Evolutionary conservation across 2,797 vertebrate genomes (phyloP).

Genomic region (Halcyon badia): DNA sequence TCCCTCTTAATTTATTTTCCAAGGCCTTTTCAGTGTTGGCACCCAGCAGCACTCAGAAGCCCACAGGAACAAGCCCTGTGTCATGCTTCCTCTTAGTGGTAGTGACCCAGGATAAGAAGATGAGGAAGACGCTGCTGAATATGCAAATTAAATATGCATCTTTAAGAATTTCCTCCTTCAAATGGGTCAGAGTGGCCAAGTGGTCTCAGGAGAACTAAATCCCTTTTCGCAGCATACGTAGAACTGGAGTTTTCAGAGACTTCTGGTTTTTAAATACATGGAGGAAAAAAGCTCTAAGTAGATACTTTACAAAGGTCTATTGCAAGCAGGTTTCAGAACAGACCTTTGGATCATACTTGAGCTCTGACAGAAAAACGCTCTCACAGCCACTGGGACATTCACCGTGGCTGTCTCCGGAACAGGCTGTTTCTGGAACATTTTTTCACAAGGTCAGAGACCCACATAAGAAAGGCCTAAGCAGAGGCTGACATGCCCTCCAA

Average conservation of each 20-base stretch:
- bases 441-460: accelerated
- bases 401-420: not conserved
- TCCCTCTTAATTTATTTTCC: not conserved
- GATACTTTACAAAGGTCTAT: not conserved
- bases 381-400: not conserved
- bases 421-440: not conserved
- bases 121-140: not conserved
- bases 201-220: not conserved
- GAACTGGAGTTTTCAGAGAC: not conserved
- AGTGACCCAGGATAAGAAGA: not conserved
- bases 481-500: not conserved
- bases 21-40: not conserved
- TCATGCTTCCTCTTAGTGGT: not conserved
- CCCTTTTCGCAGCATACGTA: not conserved
- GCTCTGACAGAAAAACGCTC: not conserved
- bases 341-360: not conserved
- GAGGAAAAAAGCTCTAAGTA: not conserved
- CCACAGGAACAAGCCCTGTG: not conserved
- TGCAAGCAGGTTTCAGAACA: not conserved
- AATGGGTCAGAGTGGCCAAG: not conserved
- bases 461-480: not conserved
- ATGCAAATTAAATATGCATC: not conserved
- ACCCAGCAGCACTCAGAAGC: not conserved
- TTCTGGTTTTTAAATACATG: not conserved
- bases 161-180: not conserved